Conservation (phyloP, 2,888 invertebrate species). For the Lepidochrysops patricia region DNA sequence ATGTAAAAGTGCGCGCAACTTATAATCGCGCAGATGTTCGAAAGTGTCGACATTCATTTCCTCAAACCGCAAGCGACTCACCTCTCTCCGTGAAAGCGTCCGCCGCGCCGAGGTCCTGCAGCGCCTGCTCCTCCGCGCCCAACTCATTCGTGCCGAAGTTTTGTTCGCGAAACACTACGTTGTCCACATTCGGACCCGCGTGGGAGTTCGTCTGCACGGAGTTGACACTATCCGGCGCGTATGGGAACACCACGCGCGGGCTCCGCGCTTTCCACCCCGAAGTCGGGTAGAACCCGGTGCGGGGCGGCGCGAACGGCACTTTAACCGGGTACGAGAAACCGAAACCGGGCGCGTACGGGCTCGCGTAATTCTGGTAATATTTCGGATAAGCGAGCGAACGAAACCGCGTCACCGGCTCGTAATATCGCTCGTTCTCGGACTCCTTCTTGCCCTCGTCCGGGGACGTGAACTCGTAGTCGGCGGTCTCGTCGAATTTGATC, state of each 20-base stretch:
- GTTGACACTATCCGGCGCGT: conserved; percentile 51
- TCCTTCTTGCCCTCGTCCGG: conserved; percentile 40
- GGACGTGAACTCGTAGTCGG: conserved; percentile 63
- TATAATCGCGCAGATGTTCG: neutral
- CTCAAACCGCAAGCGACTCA: conserved; percentile 45
- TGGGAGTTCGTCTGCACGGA: conserved; percentile 64
- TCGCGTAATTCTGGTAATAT: conserved; percentile 48
- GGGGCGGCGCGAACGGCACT: conserved; percentile 38
- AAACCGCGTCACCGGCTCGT: conserved; percentile 44
- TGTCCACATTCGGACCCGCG: conserved; percentile 51
- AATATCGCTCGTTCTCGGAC: conserved; percentile 57
- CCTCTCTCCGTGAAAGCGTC: conserved; percentile 78
- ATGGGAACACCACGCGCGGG: conserved; percentile 67
- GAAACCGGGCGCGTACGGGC: conserved; percentile 55
- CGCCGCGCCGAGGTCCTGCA: conserved; percentile 76
- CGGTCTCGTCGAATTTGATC: conserved; percentile 66
- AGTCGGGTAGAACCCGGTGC: conserved; percentile 46
- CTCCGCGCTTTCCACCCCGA: conserved; percentile 63
- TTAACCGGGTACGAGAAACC: conserved; percentile 42
- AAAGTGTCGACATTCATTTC: conserved; percentile 12
- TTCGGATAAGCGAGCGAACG: conserved; percentile 37
- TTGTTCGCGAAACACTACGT: conserved; percentile 74
- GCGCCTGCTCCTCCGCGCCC: conserved; percentile 71
- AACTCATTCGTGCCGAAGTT: conserved; percentile 76
- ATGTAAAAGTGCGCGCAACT: neutral